Conservation (phyloP, 2,888 invertebrate genomes). For the Lasioglossum villosulum region DNA sequence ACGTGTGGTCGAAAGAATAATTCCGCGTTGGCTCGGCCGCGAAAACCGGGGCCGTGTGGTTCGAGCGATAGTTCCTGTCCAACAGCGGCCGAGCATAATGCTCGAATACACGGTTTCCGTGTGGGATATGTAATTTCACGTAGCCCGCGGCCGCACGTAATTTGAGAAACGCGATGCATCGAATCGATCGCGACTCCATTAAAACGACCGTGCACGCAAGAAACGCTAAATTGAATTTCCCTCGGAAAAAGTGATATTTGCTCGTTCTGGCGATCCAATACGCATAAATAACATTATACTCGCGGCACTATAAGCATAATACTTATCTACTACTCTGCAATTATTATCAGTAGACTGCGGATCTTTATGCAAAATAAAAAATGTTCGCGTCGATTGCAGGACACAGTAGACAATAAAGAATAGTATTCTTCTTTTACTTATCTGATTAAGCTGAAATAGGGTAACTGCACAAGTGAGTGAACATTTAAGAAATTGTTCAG, state of each 20-base stretch:
- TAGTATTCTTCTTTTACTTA: too few relatives aligned
- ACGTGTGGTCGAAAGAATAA: neutral
- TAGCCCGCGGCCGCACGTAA: slow-evolving; percentile 15
- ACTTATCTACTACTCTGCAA: neutral
- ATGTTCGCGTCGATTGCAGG: too few relatives aligned
- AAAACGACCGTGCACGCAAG: slow-evolving; percentile 45
- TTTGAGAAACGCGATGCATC: slow-evolving; percentile 18
- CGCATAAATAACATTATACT: slow-evolving; percentile 59
- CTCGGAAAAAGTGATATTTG: slow-evolving; percentile 42
- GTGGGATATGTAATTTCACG: slow-evolving; percentile 12
- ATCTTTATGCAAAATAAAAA: too few relatives aligned
- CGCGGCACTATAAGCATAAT: slow-evolving; percentile 32
- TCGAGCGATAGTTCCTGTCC: slow-evolving; percentile 1
- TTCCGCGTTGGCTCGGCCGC: neutral
- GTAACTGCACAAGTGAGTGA: too few relatives aligned
- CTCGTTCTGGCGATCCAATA: slow-evolving; percentile 44
- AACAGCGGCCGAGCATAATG: neutral
- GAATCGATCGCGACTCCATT: slow-evolving; percentile 51
- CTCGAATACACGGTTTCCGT: neutral
- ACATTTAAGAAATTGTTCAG: too few relatives aligned
- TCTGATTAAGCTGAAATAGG: too few relatives aligned
- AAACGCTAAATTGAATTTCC: slow-evolving; percentile 54
- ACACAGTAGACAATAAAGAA: too few relatives aligned
- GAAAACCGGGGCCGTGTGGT: neutral
- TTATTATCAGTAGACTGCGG: too few relatives aligned